These are phyloP conservation scores for Diachasma alloeum DNA, from an alignment of 1,140 invertebrate species.

Conservation along the genomic window DNA sequence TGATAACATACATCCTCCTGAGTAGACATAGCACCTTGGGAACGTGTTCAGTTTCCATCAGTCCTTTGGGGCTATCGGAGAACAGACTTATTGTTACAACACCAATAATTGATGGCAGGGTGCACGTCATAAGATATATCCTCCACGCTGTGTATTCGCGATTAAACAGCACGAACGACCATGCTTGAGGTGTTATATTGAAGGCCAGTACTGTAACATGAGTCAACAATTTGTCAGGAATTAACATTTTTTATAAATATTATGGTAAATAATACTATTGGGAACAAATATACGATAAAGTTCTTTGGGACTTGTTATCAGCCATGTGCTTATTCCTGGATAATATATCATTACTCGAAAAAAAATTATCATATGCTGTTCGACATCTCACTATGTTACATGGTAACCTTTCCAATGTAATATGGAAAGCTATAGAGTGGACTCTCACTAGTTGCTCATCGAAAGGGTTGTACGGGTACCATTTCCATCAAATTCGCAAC, in stretches of 20 bases:
- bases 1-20: slow-evolving; percentile 58
- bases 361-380: too few relatives aligned
- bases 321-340: too few relatives aligned
- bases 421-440: too few relatives aligned
- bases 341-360: too few relatives aligned
- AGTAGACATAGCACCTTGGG: slow-evolving; percentile 58
- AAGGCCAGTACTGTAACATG: slow-evolving; percentile 63
- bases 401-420: too few relatives aligned
- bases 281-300: too few relatives aligned
- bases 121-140: slow-evolving; percentile 65
- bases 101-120: slow-evolving; percentile 52
- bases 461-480: too few relatives aligned
- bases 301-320: too few relatives aligned
- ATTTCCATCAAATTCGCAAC: too few relatives aligned
- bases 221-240: background rate
- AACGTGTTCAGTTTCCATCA: slow-evolving; percentile 60
- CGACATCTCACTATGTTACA: too few relatives aligned
- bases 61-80: slow-evolving; percentile 67
- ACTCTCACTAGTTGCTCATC: too few relatives aligned
- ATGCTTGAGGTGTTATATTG: slow-evolving; percentile 61
- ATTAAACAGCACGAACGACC: slow-evolving; percentile 48
- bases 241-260: background rate
- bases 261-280: too few relatives aligned
- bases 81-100: slow-evolving; percentile 48
- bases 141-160: slow-evolving; percentile 66